Evolutionary conservation across 2,113 vertebrate species (phyloP), one percentile per base, ranked within the genome.

Genomic region (Antechinus flavipes): DNA sequence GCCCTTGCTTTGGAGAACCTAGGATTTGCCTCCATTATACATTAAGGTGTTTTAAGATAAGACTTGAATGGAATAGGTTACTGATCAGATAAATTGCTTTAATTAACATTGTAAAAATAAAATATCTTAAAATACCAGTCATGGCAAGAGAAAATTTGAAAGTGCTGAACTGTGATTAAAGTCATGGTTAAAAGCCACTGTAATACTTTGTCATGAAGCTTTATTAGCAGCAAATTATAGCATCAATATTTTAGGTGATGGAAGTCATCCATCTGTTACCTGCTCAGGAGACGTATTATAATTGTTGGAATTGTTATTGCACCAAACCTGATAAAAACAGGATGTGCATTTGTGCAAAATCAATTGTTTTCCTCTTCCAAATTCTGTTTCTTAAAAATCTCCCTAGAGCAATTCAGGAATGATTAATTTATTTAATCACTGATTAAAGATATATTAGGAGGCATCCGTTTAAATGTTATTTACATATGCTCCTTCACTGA

Each of bases 211-310:
- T 52, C 42, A 42, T 92, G 68, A 89, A n/a, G 50, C 42, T 27
- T 5, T 61, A 68, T 76, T 54, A 94, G 92, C 46, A 91, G 26
- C 35, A 46, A 89, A 94, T 95, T 84, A 94, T 89, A 93, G n/a
- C 95, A 93, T 93, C 90, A 56, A 1, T 95, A 92, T 52, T 92
- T 91, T 89, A 90, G 55, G 2, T 92, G 90, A 94, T 92, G 54
- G 94, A 96, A 97, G 89, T 94, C 94, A 95, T 55, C 89, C 96
- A 96, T 96, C 94, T 97, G 95, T 95, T 97, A 97, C 91, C 89
- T 97, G 96, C 95, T 95, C 58, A 90, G 91, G 93, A 92, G 92
- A 95, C 49, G n/a, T 50, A 56, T 0, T 54, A 90, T 95, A 91
- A 95, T 97, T 56, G 93, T 95, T 91, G 46, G 95, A 93, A 96